phyloP scores from a whole-genome alignment of 37 sponge, comb jelly and placozoan genomes.

The Hexactinellida sp. region DNA sequence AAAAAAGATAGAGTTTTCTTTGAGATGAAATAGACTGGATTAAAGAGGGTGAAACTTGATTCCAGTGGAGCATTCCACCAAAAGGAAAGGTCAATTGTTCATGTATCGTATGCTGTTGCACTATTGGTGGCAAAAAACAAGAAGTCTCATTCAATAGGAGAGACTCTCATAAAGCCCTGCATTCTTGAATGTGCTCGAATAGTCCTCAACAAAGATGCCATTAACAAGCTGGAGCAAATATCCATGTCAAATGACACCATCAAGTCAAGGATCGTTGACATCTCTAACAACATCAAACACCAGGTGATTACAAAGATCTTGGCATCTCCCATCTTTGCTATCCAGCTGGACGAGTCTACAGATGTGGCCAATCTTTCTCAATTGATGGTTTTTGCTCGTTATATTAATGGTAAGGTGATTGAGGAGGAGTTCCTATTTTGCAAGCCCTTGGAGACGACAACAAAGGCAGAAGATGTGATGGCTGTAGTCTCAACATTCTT shows the following conservation, averaged over 20 bases:
- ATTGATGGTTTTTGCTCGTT: not conserved
- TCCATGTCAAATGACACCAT: not conserved
- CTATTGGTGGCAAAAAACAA: not conserved
- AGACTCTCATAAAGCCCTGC: too few relatives aligned
- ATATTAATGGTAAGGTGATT: not conserved
- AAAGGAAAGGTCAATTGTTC: not conserved
- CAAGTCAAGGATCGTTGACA: too few relatives aligned
- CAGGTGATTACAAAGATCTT: not conserved
- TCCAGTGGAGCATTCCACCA: not conserved
- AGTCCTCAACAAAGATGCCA: not conserved
- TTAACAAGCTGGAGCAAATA: not conserved
- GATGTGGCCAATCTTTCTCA: not conserved
- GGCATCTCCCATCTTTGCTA: not conserved
- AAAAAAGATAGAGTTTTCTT: not conserved
- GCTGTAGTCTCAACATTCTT: not conserved
- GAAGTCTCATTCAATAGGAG: not conserved
- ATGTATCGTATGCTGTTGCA: not conserved
- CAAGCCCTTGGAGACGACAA: not conserved
- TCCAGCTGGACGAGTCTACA: not conserved
- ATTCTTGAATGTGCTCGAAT: not conserved
- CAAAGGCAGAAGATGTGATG: not conserved
- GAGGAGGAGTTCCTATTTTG: not conserved
- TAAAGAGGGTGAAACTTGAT: not conserved
- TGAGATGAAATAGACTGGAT: not conserved
- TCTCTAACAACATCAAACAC: not conserved